Base-by-base conservation (phyloP, 2,113 vertebrate genomes). In the Daboia siamensis region DNA sequence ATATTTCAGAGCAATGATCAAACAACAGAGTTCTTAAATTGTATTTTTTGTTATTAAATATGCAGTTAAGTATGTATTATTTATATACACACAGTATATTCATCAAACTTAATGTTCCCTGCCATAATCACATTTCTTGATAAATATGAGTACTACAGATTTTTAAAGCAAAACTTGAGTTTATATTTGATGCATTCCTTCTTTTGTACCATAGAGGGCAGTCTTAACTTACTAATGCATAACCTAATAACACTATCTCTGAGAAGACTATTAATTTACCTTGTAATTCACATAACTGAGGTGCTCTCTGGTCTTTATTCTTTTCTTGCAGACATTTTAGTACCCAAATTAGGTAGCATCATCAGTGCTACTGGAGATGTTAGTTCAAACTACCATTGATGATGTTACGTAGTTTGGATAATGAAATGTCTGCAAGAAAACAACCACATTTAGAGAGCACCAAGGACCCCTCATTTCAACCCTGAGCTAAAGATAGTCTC, bases 241-340 rank as follows among this genome's bases (percentile, higher is more conserved):
- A 12, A 24, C 39, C 39, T 39, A 39, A 39, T 39, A 90, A 44
- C 26, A 10, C 24, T 13, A 17, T 91, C 93, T 94, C 93, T 95
- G 95, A 95, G 96, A 96, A 97, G 94, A 87, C 91, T 87, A 90
- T 96, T 96, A 91, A 85, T 84, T 95, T 94, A 92, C 94, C 5
- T 96, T 95, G 93, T 94, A 93, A 94, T 21, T 93, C 90, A 89
- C 0, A 0, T 92, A 95, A 69, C 5, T 69, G 29, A 69, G 29
- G 5, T 69, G 5, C 5, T 33, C 64, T 69, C 29, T 69, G 64
- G 6, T 69, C 29, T 69, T 33, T 13, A 13, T 33, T 15, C 4
- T 69, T 33, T 33, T 33, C 64, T 69, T 69, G 29, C 29, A 69
- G 64, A 33, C 64, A 69, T 69, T 33, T 69, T n/a, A 69, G n/a